Evolutionary conservation across 2,113 vertebrate genomes (phyloP).

Genomic region (Erythrolamprus reginae): DNA sequence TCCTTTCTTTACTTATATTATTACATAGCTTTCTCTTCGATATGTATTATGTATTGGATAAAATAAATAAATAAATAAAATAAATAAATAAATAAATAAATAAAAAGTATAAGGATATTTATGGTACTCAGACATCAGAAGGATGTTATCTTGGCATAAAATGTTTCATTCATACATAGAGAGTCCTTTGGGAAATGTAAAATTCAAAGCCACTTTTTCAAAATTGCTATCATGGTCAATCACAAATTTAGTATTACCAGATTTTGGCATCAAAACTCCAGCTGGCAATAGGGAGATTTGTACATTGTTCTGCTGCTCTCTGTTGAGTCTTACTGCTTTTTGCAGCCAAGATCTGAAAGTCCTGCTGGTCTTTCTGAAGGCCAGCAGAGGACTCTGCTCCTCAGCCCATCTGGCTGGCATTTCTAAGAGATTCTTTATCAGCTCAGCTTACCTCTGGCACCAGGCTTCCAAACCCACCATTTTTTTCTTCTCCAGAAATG

Average conservation of each 20-base stretch:
- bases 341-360: not conserved
- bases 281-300: not conserved
- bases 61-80: no score
- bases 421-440: not conserved
- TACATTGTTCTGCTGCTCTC: not conserved
- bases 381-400: not conserved
- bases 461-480: not conserved
- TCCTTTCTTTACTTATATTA: no score
- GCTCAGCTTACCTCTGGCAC: not conserved
- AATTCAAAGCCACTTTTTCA: not conserved
- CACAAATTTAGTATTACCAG: not conserved
- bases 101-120: no score
- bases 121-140: not conserved
- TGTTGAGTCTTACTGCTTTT: not conserved
- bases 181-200: not conserved
- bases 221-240: not conserved
- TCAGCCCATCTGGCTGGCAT: not conserved
- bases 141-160: not conserved
- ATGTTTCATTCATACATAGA: not conserved
- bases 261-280: not conserved
- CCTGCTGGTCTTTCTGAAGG: not conserved
- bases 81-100: no score
- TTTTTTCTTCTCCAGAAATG: not conserved
- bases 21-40: no score
- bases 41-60: no score